A percentile compares a stretch with the other conserved stretches of the same genome.
These are phyloP conservation scores for Crocodylus rhombifer DNA, from an alignment of 2,797 vertebrate species.

Conservation along the genomic window DNA sequence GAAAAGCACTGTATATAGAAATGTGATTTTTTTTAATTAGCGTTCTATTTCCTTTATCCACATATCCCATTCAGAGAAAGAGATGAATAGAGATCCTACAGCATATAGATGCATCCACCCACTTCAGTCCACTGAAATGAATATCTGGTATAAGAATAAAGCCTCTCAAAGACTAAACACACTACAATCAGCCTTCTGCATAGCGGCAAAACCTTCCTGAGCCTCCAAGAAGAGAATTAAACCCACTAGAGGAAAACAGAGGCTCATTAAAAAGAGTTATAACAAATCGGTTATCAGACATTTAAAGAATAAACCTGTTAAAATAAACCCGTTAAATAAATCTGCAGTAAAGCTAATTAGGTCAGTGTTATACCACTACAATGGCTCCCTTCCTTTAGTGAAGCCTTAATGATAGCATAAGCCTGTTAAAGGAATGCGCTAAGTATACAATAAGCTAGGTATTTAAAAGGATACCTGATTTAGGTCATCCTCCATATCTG, in stretches of 20 bases:
- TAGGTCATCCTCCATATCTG: conserved; percentile 51
- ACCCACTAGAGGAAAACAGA: conserved; percentile 70
- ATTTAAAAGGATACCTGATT: conserved; percentile 56
- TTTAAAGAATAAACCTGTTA: conserved; percentile 80
- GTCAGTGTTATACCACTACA: conserved; percentile 67
- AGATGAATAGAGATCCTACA: conserved; percentile 29
- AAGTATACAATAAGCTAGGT: conserved; percentile 52
- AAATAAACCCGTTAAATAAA: conserved; percentile 82
- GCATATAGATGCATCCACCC: conserved; percentile 50
- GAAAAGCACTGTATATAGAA: conserved; percentile 64
- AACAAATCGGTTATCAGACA: conserved; percentile 77
- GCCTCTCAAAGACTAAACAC: conserved; percentile 70
- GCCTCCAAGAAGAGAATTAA: conserved; percentile 72
- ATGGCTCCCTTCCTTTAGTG: conserved; percentile 60
- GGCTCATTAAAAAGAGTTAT: conserved; percentile 77
- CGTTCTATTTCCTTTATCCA: conserved; percentile 67
- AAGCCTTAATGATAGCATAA: conserved; percentile 57
- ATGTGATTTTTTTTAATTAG: conserved; percentile 37
- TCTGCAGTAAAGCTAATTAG: conserved; percentile 78
- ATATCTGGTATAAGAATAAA: conserved; percentile 60
- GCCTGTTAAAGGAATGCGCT: conserved; percentile 63
- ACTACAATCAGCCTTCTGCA: conserved; percentile 40
- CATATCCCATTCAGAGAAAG: conserved; percentile 53
- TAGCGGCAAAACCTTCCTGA: conserved; percentile 44
- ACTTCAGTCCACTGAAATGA: conserved; percentile 52